Percentiles rank a stretch among this genome's conserved stretches.
Evolutionary conservation across 2,888 invertebrate species (phyloP).

Genomic region (Acrocyrtus sp.): DNA sequence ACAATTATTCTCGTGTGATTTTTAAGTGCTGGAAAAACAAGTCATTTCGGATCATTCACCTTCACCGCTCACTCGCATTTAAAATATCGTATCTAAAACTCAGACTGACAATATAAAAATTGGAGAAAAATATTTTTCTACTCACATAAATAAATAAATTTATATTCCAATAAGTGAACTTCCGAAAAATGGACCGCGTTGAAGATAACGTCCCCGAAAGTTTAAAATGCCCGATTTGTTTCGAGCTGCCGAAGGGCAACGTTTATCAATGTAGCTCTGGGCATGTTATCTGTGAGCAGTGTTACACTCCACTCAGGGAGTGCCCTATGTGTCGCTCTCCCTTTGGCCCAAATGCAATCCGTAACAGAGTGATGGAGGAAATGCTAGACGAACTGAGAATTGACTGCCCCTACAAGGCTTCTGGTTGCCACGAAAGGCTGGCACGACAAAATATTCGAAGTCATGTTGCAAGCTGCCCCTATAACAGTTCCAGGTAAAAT

Average conservation of each 20-base stretch:
- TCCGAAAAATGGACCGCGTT: too few species aligned
- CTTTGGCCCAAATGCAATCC: background rate
- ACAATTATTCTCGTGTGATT: too few species aligned
- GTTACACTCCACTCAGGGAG: background rate
- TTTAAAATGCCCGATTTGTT: constrained; percentile 7
- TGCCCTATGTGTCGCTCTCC: background rate
- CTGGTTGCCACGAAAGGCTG: background rate
- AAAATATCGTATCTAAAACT: too few species aligned
- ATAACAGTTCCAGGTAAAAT: too few species aligned
- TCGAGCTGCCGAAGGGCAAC: background rate
- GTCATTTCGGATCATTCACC: too few species aligned
- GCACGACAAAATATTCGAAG: background rate
- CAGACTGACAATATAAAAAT: too few species aligned
- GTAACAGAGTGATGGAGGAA: background rate
- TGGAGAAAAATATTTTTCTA: too few species aligned
- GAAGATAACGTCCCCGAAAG: too few species aligned
- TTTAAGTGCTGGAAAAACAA: too few species aligned
- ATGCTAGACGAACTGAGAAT: background rate
- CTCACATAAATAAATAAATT: too few species aligned
- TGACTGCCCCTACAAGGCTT: background rate
- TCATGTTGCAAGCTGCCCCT: background rate
- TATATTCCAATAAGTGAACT: too few species aligned
- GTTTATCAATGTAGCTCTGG: background rate
- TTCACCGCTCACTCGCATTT: too few species aligned
- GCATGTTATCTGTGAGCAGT: background rate